Conservation (phyloP, 1,140 invertebrate species). For the Macrocentrus cingulum region DNA sequence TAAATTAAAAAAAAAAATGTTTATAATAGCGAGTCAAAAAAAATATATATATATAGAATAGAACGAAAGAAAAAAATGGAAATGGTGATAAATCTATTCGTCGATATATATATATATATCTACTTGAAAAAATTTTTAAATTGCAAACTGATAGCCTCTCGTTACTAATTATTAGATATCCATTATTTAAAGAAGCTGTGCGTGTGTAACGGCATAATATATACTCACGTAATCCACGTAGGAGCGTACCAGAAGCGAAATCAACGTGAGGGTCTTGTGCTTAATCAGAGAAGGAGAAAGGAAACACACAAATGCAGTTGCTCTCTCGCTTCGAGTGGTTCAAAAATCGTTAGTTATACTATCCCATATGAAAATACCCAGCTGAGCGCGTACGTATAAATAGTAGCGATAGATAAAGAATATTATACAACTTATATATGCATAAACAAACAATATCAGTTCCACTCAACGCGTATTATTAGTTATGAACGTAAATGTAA, state of each 20-base stretch:
- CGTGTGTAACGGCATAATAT: constrained; percentile 45
- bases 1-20: neutral
- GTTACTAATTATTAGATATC: constrained; percentile 48
- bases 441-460: constrained; percentile 29
- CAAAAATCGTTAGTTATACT: constrained; percentile 13
- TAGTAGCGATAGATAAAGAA: constrained; percentile 26
- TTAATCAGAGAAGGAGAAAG: constrained; percentile 4
- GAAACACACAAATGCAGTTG: neutral
- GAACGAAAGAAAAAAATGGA: neutral
- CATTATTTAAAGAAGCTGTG: constrained; percentile 53
- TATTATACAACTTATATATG: constrained; percentile 16
- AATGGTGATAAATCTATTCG: too few species aligned
- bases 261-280: constrained; percentile 22
- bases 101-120: too few species aligned
- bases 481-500: constrained; percentile 21
- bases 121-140: constrained; percentile 17
- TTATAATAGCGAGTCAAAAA: neutral
- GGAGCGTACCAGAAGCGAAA: constrained; percentile 46
- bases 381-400: constrained; percentile 29
- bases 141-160: constrained; percentile 24
- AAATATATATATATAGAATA: neutral
- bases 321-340: constrained; percentile 12
- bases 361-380: constrained; percentile 18
- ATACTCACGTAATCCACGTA: constrained; percentile 48
- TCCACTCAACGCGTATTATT: constrained; percentile 30